Conservation (phyloP, 2,797 vertebrate species). For the Sebastes taczanowskii region DNA sequence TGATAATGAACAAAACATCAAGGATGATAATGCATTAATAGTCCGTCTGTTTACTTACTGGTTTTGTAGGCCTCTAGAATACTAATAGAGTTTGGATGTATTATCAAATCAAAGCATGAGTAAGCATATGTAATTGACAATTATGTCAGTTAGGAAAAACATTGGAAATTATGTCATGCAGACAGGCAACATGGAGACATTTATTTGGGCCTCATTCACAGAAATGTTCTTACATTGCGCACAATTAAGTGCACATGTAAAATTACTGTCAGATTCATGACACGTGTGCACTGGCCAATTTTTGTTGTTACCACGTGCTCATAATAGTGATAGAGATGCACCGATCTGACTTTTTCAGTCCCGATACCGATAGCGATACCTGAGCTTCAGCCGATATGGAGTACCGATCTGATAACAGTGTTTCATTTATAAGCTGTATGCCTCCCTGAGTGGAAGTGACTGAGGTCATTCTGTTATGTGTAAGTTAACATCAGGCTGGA, state of each 20-base stretch:
- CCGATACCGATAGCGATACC: too few species aligned
- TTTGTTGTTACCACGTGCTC: neutral
- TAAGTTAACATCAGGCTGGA: too few species aligned
- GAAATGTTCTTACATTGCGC: neutral
- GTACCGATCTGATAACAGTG: too few species aligned
- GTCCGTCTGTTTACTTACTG: neutral
- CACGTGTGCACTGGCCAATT: too few species aligned
- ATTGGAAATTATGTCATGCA: neutral
- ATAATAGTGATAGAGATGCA: neutral
- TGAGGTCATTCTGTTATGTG: too few species aligned
- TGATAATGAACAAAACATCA: neutral
- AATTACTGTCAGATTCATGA: too few species aligned
- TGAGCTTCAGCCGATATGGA: too few species aligned
- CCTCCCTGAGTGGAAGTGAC: too few species aligned
- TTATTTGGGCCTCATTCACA: neutral
- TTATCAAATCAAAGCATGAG: neutral
- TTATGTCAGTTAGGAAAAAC: neutral
- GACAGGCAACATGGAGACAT: neutral
- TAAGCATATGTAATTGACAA: neutral
- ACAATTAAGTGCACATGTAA: too few species aligned
- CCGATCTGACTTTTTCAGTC: too few species aligned
- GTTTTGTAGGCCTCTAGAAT: neutral
- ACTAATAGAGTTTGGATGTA: neutral
- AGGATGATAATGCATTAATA: neutral
- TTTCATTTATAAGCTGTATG: too few species aligned